Conservation (phyloP, 64 coral and sea anemone genomes). For the Stichodactyla helianthus region DNA sequence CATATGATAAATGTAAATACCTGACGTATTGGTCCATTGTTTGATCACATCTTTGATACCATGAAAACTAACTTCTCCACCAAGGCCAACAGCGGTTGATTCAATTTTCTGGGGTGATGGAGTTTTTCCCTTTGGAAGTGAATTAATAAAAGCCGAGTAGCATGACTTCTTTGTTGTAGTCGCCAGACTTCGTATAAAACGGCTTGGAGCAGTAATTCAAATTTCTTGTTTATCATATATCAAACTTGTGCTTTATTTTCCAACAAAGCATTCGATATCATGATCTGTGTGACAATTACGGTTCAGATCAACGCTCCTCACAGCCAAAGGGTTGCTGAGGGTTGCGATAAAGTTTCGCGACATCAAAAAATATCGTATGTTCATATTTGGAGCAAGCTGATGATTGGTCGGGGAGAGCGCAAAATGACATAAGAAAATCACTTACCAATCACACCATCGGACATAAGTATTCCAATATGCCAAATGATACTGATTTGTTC, state of each 20-base stretch:
- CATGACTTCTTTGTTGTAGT: not conserved
- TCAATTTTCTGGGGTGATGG: not conserved
- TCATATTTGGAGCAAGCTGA: too few relatives aligned
- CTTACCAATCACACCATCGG: not conserved
- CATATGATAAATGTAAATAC: not conserved
- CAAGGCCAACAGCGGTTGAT: conserved; percentile 17
- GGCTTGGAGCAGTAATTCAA: too few relatives aligned
- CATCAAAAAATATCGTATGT: too few relatives aligned
- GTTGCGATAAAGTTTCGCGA: too few relatives aligned
- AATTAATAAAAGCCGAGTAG: not conserved
- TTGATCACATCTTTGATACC: conserved; percentile 56
- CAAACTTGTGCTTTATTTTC: too few relatives aligned
- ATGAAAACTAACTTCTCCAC: conserved; percentile 51
- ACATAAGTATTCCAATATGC: not conserved
- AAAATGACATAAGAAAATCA: not conserved
- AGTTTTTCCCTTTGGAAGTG: not conserved
- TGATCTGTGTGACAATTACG: too few relatives aligned
- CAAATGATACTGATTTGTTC: too few relatives aligned
- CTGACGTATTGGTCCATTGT: conserved; percentile 31
- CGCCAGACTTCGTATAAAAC: too few relatives aligned
- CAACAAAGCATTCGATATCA: too few relatives aligned
- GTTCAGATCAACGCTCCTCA: too few relatives aligned
- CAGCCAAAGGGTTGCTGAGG: too few relatives aligned
- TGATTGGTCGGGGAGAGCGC: not conserved
- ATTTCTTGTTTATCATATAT: too few relatives aligned